Base-by-base conservation (phyloP, 2,113 vertebrate species). In the Daubentonia madagascariensis region DNA sequence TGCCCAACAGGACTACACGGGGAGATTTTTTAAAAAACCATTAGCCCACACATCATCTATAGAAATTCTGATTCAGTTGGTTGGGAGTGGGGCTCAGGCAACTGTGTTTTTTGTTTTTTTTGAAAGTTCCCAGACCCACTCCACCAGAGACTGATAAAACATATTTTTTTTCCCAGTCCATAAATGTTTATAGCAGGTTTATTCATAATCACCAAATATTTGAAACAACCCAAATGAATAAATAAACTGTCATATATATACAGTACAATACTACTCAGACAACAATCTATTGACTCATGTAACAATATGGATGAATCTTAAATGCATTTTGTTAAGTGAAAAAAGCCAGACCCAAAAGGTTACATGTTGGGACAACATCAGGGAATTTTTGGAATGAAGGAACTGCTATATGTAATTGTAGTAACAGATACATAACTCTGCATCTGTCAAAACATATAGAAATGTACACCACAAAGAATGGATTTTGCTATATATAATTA, bases 191-290 rank as follows among this genome's bases (percentile, higher is more conserved):
- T 23, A 48, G 43, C 35, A 86, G 52, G 32, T 94, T 87, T 87
- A 79, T 91, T 96, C 54, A 86, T 90, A 90, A 70, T 59, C 30
- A 20, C 48, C 54, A 94, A 94, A 92, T 96, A 89, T 67, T n/a
- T 89, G 78, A 97, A 95, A 88, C 32, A 85, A 96, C 2, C 40
- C 73, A 68, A 95, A 94, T 68, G 67, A 61, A 78, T 45, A 78
- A 95, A 78, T 52, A 70, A 87, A 50, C 11, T 37, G 11, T 84
- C 20, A 40, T 43, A 52, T 8, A 63, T 5, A 65, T 17, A 18
- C 48, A 10, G 93, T 40, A 32, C 52, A 94, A n/a, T 63, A 50
- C 11, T 35, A 94, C 1, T 45, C 48, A 89, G 68, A 48, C 25
- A 84, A 90, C 35, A 79, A 37, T 37, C 59, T 54, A 70, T 8